Evolutionary conservation across 1,140 invertebrate species (phyloP).

Genomic region (Lanistes nyassanus): DNA sequence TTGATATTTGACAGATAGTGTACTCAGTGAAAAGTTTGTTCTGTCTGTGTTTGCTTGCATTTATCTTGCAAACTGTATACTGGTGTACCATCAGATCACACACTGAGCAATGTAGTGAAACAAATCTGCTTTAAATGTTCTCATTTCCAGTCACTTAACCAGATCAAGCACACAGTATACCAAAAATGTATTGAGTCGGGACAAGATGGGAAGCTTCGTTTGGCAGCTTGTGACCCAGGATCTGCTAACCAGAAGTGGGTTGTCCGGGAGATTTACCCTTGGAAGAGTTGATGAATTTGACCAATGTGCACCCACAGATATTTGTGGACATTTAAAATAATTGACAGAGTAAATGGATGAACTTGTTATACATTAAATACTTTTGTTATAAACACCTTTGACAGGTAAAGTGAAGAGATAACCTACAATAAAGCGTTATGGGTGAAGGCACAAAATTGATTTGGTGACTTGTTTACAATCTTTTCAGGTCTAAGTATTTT

Average conservation of each 20-base stretch:
- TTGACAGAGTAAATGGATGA: too few species aligned
- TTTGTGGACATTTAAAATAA: too few species aligned
- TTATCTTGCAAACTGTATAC: background rate
- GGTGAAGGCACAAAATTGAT: too few species aligned
- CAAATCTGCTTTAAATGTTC: background rate
- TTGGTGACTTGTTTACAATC: too few species aligned
- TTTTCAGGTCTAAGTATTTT: too few species aligned
- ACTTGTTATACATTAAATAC: too few species aligned
- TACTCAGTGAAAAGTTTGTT: background rate
- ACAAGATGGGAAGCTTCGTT: slow-evolving; percentile 44
- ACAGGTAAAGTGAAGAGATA: too few species aligned
- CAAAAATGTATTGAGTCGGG: slow-evolving; percentile 53
- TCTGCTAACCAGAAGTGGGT: slow-evolving; percentile 44
- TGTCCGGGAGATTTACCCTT: slow-evolving; percentile 47
- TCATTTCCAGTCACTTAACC: slow-evolving; percentile 41
- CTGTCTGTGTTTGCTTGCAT: background rate
- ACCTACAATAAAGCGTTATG: too few species aligned
- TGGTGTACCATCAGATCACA: background rate
- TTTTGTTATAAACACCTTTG: too few species aligned
- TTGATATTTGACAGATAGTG: background rate
- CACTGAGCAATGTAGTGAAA: background rate
- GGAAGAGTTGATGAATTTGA: slow-evolving; percentile 35
- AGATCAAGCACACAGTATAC: slow-evolving; percentile 42
- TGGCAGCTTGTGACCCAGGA: slow-evolving; percentile 39
- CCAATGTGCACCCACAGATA: too few species aligned